A percentile compares a stretch with the other conserved stretches of the same genome.
Conservation (phyloP, 1,140 invertebrate genomes). For the Platyura marginata region DNA sequence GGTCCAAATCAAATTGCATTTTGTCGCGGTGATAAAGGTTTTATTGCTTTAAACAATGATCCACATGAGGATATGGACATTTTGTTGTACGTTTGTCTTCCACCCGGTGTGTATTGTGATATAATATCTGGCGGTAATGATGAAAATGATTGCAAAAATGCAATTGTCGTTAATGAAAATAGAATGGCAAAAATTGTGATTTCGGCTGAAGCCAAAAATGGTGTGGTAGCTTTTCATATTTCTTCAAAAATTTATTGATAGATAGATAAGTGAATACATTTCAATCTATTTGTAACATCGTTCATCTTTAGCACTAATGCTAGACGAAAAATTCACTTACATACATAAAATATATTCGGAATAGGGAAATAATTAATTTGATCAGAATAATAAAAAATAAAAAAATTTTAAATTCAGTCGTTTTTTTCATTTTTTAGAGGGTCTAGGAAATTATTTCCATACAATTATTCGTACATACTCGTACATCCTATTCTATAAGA, state of each 20-base stretch:
- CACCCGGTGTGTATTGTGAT: slow-evolving; percentile 59
- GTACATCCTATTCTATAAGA: no score
- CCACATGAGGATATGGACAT: slow-evolving; percentile 35
- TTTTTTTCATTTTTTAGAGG: no score
- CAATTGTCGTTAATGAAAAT: not conserved
- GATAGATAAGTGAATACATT: no score
- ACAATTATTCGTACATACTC: no score
- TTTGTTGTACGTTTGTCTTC: slow-evolving; percentile 40
- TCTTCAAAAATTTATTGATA: not conserved
- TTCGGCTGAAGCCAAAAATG: not conserved
- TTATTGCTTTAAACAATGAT: slow-evolving; percentile 41
- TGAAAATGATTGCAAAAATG: slow-evolving; percentile 12
- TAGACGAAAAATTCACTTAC: no score
- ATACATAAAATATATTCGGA: no score
- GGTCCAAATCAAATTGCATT: slow-evolving; percentile 57
- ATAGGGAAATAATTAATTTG: no score
- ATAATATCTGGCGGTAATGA: slow-evolving; percentile 43
- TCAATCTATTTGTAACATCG: no score
- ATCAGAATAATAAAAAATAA: no score
- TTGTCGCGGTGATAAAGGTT: slow-evolving; percentile 44
- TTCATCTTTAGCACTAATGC: no score
- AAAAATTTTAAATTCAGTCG: no score
- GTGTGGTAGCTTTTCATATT: not conserved
- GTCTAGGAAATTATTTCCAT: no score
- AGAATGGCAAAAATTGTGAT: not conserved